phyloP scores from a whole-genome alignment of 2,888 invertebrate genomes.

The Parelbella ahira region DNA sequence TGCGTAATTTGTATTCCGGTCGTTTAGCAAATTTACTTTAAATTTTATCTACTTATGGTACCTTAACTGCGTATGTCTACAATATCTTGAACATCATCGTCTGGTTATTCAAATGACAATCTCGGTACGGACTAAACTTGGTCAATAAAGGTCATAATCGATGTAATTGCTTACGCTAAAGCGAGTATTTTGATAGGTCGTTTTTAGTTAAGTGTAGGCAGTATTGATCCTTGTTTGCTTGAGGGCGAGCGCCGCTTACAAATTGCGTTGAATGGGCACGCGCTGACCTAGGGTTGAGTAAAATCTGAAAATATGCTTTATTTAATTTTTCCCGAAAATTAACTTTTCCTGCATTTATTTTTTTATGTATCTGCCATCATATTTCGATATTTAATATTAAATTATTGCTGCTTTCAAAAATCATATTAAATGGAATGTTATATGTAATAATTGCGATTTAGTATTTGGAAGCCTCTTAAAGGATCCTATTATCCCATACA shows the following conservation, averaged over 20 bases:
- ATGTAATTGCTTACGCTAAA: conserved; percentile 21
- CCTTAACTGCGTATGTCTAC: conserved; percentile 13
- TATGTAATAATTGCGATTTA: too few species aligned
- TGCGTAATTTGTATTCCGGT: conserved; percentile 5
- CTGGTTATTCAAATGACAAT: conserved; percentile 25
- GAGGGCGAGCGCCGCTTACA: conserved; percentile 54
- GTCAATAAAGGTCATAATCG: conserved; percentile 26
- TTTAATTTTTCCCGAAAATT: too few species aligned
- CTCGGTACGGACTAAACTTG: conserved; percentile 13
- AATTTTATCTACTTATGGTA: conserved; percentile 13
- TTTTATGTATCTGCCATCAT: too few species aligned
- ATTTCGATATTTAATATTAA: too few species aligned
- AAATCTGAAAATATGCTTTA: too few species aligned
- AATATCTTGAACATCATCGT: conserved; percentile 25
- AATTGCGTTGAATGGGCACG: conserved; percentile 59
- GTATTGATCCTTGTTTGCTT: conserved; percentile 41
- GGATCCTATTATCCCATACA: too few species aligned
- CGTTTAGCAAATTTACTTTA: conserved; percentile 12
- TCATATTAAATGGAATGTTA: too few species aligned
- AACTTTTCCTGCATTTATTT: too few species aligned
- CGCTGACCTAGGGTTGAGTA: conserved; percentile 51
- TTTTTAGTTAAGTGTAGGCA: conserved; percentile 37
- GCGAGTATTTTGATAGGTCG: conserved; percentile 38
- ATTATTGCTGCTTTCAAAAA: too few species aligned
- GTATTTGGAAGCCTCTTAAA: too few species aligned